Percentiles rank a stretch among this genome's conserved stretches.
Conservation (phyloP, 2,113 vertebrate genomes). For the Eonycteris spelaea region DNA sequence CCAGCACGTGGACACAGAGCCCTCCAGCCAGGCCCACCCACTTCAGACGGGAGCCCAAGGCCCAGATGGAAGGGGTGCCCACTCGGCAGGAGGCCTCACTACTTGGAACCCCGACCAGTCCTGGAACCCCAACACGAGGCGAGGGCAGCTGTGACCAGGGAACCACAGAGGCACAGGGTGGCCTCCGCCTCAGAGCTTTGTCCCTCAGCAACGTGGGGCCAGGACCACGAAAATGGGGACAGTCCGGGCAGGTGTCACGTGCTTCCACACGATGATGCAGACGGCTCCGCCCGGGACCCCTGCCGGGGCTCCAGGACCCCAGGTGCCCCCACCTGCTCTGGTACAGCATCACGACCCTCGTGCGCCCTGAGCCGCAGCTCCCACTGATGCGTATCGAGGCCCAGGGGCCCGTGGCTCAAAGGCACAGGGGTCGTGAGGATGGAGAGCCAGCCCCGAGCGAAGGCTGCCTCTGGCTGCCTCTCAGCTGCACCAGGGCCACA, state of each 20-base stretch:
- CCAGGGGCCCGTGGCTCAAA: not conserved
- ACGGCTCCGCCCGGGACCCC: not conserved
- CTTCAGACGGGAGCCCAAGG: not conserved
- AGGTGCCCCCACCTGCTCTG: not conserved
- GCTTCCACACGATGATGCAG: not conserved
- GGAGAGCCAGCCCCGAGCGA: not conserved
- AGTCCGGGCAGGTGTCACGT: rapidly evolving
- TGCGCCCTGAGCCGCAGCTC: not conserved
- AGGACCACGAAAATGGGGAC: not conserved
- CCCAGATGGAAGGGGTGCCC: not conserved
- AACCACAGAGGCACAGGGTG: not conserved
- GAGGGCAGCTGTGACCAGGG: not conserved
- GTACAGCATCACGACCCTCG: not conserved
- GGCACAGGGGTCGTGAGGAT: not conserved
- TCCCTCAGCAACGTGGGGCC: not conserved
- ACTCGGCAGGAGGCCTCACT: not conserved
- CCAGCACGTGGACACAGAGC: not conserved
- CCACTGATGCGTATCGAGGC: not conserved
- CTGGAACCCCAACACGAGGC: not conserved
- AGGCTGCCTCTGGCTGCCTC: too few relatives aligned
- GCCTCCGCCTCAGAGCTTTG: not conserved
- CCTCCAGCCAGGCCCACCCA: not conserved
- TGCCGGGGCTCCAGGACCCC: not conserved
- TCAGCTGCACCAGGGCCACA: not conserved
- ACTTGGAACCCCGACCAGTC: not conserved